Percentiles rank a stretch among this genome's conserved stretches.
Conservation (phyloP, 2,797 vertebrate species). For the Enteromius afrohamiltoni region DNA sequence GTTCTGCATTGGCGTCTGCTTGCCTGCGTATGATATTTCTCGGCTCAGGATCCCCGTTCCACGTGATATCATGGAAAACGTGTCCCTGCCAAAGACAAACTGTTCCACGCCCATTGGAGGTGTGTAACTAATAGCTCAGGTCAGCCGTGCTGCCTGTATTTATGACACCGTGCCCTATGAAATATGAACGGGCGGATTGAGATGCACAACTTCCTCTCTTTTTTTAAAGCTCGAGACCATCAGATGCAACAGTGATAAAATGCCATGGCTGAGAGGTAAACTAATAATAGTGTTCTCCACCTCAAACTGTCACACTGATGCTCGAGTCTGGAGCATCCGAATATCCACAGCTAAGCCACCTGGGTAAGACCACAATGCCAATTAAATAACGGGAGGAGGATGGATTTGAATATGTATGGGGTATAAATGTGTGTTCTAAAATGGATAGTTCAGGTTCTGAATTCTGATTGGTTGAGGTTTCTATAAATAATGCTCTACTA, state of each 20-base stretch:
- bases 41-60: constrained; percentile 62
- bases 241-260: constrained; percentile 82
- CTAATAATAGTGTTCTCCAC: constrained; percentile 86
- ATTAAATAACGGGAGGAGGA: constrained; percentile 31
- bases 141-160: constrained; percentile 79
- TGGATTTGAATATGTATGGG: constrained; percentile 23
- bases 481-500: constrained; percentile 8
- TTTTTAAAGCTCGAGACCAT: constrained; percentile 77
- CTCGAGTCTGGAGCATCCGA: constrained; percentile 67
- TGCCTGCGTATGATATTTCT: constrained; percentile 62
- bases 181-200: constrained; percentile 81
- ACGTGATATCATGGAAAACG: constrained; percentile 66
- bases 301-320: constrained; percentile 84
- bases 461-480: constrained; percentile 15
- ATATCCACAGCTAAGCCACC: constrained; percentile 66
- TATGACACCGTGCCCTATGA: constrained; percentile 78
- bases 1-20: constrained; percentile 36
- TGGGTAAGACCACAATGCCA: constrained; percentile 52
- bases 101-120: constrained; percentile 71
- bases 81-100: constrained; percentile 73
- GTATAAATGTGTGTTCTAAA: constrained; percentile 9
- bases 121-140: constrained; percentile 80
- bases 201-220: constrained; percentile 75
- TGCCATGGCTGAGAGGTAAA: constrained; percentile 80
- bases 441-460: neutral